Base-by-base conservation (phyloP, 2,113 vertebrate species). In the Chionomys nivalis region DNA sequence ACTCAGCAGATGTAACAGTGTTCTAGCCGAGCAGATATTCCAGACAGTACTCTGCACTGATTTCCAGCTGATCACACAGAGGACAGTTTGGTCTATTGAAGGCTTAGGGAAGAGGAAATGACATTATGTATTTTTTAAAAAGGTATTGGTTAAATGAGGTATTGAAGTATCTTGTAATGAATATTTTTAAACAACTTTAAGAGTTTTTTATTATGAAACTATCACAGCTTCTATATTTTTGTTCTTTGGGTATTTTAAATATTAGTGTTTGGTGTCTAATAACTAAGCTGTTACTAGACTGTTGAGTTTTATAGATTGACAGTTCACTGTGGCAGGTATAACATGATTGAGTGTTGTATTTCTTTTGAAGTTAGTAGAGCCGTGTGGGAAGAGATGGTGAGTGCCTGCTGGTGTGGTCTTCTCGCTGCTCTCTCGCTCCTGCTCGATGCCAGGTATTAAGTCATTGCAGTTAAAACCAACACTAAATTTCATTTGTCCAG, bases 361-460 rank as follows among this genome's bases (percentile, higher is more conserved):
- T 1, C 96, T 72, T 94, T 97, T 95, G 96, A 97, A 99, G 99
- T 98, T 97, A 98, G 98, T 89, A 99, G 99, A 98, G 98, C 99
- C 96, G 99, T 99, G 81, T 99, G 99, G 99, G 99, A 99, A 98
- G 99, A 99, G 98, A 99, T 99, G 99, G 99, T 99, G 90, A 99
- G 98, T 13, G 99, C 99, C 6, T 99, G 99, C 93, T 99, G 99
- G 99, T 99, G 99, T 98, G 99, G 99, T 66, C 99, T 99, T 5
- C 98, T 99, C 61, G 99, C 99, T 97, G 99, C 99, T 24, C 98
- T 99, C 0, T 99, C 99, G 10, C 99, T 99, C 31, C 99, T 99
- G 66, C 98, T 99, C 55, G 99, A 99, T 91, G 99, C 99, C 97
- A 99, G 99, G 99, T 99, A 99, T 96, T 94, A 90, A 42, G 3